Percentiles rank a stretch among this genome's conserved stretches.
These are phyloP conservation scores for Epinephelus malabaricus DNA, from an alignment of 2,797 vertebrate genomes.

Conservation along the genomic window DNA sequence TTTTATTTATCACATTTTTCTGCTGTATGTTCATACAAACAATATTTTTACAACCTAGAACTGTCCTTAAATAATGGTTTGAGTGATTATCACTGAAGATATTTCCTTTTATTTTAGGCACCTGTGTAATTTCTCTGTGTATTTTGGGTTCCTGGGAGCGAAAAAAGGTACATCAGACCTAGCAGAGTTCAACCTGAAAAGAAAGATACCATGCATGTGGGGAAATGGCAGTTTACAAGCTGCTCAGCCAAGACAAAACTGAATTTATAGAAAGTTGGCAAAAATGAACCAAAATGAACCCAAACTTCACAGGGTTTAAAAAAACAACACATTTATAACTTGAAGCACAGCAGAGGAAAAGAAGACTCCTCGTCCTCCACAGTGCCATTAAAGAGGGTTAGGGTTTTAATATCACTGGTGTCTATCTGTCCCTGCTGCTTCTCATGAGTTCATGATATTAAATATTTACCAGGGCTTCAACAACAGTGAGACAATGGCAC, in stretches of 20 bases:
- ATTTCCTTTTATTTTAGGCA: background rate
- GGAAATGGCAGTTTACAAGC: background rate
- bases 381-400: slow-evolving; percentile 14
- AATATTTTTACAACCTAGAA: background rate
- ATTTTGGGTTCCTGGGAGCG: background rate
- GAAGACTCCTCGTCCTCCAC: background rate
- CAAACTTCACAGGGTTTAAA: background rate
- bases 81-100: background rate
- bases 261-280: background rate
- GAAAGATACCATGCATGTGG: background rate
- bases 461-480: slow-evolving; percentile 47
- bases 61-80: background rate
- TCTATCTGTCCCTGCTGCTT: slow-evolving; percentile 27
- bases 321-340: background rate
- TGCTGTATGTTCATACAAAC: background rate
- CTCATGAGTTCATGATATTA: slow-evolving; percentile 44
- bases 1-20: background rate
- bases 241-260: background rate
- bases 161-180: background rate
- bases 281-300: background rate
- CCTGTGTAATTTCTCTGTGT: background rate
- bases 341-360: background rate
- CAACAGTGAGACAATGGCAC: slow-evolving; percentile 15
- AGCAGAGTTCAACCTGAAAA: background rate
- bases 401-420: slow-evolving; percentile 24